These are phyloP conservation scores for Aegithalos caudatus DNA, from an alignment of 2,113 vertebrate species.

Conservation along the genomic window DNA sequence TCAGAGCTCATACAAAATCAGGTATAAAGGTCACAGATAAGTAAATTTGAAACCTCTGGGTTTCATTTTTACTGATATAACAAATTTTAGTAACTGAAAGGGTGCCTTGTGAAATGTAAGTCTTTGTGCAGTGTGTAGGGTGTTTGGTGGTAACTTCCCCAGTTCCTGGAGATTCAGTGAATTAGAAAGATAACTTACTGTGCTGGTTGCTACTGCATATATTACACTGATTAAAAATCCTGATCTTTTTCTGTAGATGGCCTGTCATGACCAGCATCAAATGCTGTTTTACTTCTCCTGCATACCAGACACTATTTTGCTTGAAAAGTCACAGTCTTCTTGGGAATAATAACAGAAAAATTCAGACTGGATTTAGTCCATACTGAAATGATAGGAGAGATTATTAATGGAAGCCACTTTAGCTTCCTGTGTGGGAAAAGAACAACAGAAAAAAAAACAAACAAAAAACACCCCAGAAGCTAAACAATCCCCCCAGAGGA, in stretches of 20 bases:
- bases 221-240: not conserved
- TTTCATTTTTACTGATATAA: not conserved
- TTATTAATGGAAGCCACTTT: not conserved
- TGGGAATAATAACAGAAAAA: not conserved
- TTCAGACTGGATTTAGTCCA: not conserved
- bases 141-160: not conserved
- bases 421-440: not conserved
- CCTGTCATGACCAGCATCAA: not conserved
- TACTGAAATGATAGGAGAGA: not conserved
- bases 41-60: not conserved
- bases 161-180: not conserved
- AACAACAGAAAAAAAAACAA: not conserved
- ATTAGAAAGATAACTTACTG: not conserved
- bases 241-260: not conserved
- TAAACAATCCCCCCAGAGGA: not conserved
- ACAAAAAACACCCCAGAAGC: accelerated
- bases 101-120: not conserved
- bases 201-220: not conserved
- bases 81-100: not conserved
- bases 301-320: not conserved
- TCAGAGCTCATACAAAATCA: not conserved
- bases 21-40: not conserved
- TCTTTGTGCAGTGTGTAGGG: not conserved
- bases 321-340: not conserved
- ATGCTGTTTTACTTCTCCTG: not conserved